Evolutionary conservation across 2,888 invertebrate genomes (phyloP).

Genomic region (Micropterix aruncella): DNA sequence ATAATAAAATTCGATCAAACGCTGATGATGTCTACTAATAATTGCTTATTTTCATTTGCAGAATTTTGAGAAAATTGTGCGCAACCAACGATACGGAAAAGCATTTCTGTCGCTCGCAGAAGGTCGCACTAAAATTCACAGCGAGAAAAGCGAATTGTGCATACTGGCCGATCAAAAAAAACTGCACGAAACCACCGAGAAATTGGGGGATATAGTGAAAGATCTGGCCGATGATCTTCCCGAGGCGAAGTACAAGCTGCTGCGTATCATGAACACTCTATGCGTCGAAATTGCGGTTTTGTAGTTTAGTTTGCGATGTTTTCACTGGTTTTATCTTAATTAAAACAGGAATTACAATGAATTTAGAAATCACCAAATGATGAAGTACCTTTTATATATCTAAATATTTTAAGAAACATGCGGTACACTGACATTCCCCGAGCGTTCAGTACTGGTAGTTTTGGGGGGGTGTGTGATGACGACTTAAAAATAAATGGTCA

Average conservation of each 20-base stretch:
- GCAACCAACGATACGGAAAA: slow-evolving; percentile 53
- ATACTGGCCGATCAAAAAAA: slow-evolving; percentile 41
- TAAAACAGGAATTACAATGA: too few species aligned
- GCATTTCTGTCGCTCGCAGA: slow-evolving; percentile 39
- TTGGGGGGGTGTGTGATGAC: too few species aligned
- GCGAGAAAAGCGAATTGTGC: slow-evolving; percentile 27
- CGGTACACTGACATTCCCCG: too few species aligned
- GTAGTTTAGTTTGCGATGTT: too few species aligned
- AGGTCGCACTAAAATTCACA: slow-evolving; percentile 16
- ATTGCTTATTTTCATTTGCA: slow-evolving; percentile 17
- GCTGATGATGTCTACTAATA: too few species aligned
- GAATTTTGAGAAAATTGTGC: slow-evolving; percentile 44
- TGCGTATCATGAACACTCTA: slow-evolving; percentile 34
- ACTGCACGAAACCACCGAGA: slow-evolving; percentile 40
- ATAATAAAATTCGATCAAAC: too few species aligned
- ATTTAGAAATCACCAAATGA: too few species aligned
- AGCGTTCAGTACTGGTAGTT: too few species aligned
- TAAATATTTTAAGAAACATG: too few species aligned
- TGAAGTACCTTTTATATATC: too few species aligned
- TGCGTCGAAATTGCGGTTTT: slow-evolving; percentile 23
- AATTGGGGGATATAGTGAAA: slow-evolving; percentile 41
- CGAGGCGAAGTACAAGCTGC: slow-evolving; percentile 26
- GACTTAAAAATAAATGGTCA: too few species aligned
- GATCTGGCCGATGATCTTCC: slow-evolving; percentile 48
- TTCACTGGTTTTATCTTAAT: too few species aligned